Base-by-base conservation (phyloP, 64 coral and sea anemone genomes). In the Stichodactyla helianthus region DNA sequence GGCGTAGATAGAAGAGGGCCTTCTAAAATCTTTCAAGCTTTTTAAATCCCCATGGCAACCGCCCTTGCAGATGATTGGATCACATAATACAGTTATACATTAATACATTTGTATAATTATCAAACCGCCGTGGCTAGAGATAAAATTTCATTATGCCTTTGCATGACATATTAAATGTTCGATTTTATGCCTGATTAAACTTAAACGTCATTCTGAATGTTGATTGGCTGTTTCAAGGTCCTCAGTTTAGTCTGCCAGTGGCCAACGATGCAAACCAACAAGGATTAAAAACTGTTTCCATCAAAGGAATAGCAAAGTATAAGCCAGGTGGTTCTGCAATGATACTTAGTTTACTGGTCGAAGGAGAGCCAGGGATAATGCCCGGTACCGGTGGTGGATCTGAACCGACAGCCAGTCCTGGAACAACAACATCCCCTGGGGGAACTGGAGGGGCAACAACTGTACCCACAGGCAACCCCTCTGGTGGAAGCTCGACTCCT, bases 251-350 rank as follows among this genome's bases (percentile, higher is more conserved):
- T 31, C 68, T 74, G 23, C 25, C 20, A 26, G 68, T 7, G 26
- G n/a, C 23, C 6, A 81, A 81, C 51, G 50, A 51, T 81, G 11
- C 16, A 51, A 53, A 19, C 25, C 44, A 10, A 2, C 22, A 74
- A 31, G 68, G 10, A 52, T 17, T 84, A 17, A 84, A 84, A 54
- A 58, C 22, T 18, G 22, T 84, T 16, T 55, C 53, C 5, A 84
- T 84, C n/a, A 27, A 84, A 63, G 83, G 83, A 51, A 63, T 84
- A 13, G 83, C 83, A 35, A 84, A 84, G 59, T 84, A 60, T 63
- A 84, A 84, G 27, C 83, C 83, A 22, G 83, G 83, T 61, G 83
- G 83, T 15, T 26, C 54, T 13, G 7, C 18, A 63, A 84, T 84
- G 83, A 11, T 62, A 5, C n/a, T 84, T 6, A 84, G 56, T 84